Conservation (phyloP, 2,888 invertebrate genomes). For the Pecten maximus region DNA sequence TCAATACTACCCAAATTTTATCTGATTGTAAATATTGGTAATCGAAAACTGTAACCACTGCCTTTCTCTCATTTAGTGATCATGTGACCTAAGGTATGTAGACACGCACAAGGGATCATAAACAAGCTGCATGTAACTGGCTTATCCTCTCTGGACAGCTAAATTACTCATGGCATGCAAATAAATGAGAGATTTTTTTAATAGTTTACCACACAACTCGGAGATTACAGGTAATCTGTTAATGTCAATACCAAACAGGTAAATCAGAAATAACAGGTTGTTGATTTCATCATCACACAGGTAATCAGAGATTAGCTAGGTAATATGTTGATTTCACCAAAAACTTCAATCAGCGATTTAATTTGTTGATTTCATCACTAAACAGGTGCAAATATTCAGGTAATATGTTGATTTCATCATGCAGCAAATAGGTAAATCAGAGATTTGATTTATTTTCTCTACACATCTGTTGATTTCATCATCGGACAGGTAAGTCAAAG, state of each 20-base stretch:
- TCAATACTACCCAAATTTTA: neutral
- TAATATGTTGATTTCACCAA: too few relatives aligned
- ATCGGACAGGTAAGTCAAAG: neutral
- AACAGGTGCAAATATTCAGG: too few relatives aligned
- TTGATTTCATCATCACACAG: too few relatives aligned
- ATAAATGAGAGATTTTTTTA: neutral
- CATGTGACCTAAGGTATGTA: conserved; percentile 24
- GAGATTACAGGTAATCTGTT: neutral
- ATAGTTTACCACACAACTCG: too few relatives aligned
- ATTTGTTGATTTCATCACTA: too few relatives aligned
- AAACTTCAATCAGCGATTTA: too few relatives aligned
- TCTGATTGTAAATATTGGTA: neutral
- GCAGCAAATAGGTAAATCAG: too few relatives aligned
- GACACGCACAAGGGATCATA: neutral
- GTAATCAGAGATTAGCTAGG: too few relatives aligned
- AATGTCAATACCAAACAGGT: neutral
- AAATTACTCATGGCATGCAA: neutral
- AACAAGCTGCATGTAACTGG: neutral
- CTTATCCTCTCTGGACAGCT: neutral
- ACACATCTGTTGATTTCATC: too few relatives aligned
- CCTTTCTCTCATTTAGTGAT: neutral
- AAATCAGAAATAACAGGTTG: neutral
- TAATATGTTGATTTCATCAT: too few relatives aligned
- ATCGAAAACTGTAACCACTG: neutral
- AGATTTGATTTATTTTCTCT: too few relatives aligned